Evolutionary conservation across 2,888 invertebrate genomes (phyloP).

Genomic region (Lithophane leautieri): DNA sequence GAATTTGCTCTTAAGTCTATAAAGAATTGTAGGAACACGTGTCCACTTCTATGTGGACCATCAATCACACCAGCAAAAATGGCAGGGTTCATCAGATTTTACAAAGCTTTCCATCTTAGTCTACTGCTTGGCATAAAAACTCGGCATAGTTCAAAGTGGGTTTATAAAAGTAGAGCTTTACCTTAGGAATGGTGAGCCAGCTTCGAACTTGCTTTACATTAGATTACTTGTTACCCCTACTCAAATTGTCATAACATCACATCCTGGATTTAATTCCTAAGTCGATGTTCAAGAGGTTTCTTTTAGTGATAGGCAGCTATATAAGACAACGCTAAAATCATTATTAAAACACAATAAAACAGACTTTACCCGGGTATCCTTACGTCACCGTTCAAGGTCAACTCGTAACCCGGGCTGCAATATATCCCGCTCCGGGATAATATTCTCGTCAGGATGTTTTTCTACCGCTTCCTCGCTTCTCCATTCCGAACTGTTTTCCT

Average conservation of each 20-base stretch:
- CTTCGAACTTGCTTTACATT: not conserved
- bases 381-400: conserved; percentile 35
- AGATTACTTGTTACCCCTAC: not conserved
- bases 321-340: not conserved
- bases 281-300: not conserved
- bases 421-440: conserved; percentile 43
- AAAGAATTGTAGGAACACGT: not conserved
- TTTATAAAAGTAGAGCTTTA: not conserved
- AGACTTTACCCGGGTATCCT: not conserved
- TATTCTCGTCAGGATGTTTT: conserved; percentile 62
- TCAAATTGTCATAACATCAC: not conserved
- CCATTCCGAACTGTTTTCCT: conserved; percentile 56
- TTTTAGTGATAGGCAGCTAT: not conserved
- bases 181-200: not conserved
- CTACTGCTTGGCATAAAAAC: not conserved
- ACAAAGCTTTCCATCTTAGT: not conserved
- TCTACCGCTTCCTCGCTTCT: conserved; percentile 51
- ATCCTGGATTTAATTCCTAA: not conserved
- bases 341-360: not conserved
- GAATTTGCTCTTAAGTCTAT: not conserved
- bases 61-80: not conserved
- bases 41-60: not conserved
- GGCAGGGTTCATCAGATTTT: not conserved
- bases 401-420: conserved; percentile 7
- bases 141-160: not conserved